Percentiles rank a stretch among this genome's conserved stretches.
Evolutionary conservation across 2,888 invertebrate genomes (phyloP).

Genomic region (Tetropium fuscum): DNA sequence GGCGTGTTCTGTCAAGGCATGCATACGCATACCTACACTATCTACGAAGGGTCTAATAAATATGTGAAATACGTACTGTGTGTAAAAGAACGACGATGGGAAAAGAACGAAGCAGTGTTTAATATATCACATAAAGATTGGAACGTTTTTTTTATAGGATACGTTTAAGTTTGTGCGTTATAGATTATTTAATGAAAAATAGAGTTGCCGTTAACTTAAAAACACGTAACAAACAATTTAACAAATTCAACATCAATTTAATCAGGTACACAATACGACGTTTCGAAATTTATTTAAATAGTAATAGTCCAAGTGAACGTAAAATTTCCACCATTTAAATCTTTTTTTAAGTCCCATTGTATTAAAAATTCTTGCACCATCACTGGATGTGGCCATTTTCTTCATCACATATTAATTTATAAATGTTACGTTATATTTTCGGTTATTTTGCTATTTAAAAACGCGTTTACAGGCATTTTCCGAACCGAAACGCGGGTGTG

Average conservation of each 20-base stretch:
- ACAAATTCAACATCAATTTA: slow-evolving; percentile 31
- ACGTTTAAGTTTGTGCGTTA: slow-evolving; percentile 42
- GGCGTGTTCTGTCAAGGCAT: slow-evolving; percentile 28
- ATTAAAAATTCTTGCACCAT: slow-evolving; percentile 46
- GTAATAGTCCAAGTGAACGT: slow-evolving; percentile 57
- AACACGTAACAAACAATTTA: slow-evolving; percentile 37
- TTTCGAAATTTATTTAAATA: slow-evolving; percentile 28
- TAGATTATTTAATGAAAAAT: slow-evolving; percentile 17
- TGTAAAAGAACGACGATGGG: slow-evolving; percentile 22
- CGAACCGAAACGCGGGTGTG: slow-evolving; percentile 56
- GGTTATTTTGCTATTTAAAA: slow-evolving; percentile 20
- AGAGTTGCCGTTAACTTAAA: slow-evolving; percentile 29
- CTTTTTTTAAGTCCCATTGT: slow-evolving; percentile 60
- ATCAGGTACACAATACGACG: slow-evolving; percentile 56
- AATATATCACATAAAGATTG: slow-evolving; percentile 32
- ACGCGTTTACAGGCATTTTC: slow-evolving; percentile 41
- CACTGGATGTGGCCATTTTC: slow-evolving; percentile 51
- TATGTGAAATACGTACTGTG: slow-evolving; percentile 28
- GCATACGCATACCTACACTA: not conserved
- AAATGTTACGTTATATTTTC: slow-evolving; percentile 29
- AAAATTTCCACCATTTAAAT: slow-evolving; percentile 62
- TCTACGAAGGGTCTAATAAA: not conserved
- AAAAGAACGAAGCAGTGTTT: slow-evolving; percentile 14
- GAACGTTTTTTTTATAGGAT: slow-evolving; percentile 29
- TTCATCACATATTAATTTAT: slow-evolving; percentile 29